Percentiles rank a stretch among this genome's conserved stretches.
Conservation (phyloP, 2,888 invertebrate genomes). For the Aelia acuminata region DNA sequence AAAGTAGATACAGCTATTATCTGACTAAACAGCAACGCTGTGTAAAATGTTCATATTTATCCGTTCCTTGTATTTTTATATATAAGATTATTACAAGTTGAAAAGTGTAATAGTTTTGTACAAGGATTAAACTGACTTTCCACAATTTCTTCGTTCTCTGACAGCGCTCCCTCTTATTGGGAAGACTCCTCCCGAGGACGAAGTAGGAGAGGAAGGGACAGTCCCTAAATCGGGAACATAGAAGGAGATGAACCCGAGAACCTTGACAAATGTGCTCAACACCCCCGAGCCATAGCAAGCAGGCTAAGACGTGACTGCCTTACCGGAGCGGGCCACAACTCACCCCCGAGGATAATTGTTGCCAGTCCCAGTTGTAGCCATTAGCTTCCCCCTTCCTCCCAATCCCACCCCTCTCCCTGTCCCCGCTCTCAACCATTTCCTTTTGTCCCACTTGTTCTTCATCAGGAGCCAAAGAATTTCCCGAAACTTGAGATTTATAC, state of each 20-base stretch:
- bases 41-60: no score
- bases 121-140: no score
- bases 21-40: no score
- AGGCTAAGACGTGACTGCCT: slow-evolving; percentile 2
- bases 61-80: no score
- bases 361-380: background rate
- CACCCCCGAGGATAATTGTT: slow-evolving; percentile 34
- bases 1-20: no score
- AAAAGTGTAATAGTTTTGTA: no score
- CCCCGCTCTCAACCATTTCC: background rate
- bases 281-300: slow-evolving; percentile 30
- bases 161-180: background rate
- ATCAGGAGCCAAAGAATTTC: background rate
- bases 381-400: background rate
- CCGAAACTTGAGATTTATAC: background rate
- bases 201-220: background rate
- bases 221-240: slow-evolving; percentile 13
- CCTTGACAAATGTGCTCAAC: slow-evolving; percentile 48
- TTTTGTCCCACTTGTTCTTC: background rate
- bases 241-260: slow-evolving; percentile 37
- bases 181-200: background rate
- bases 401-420: background rate
- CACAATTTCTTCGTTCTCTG: no score
- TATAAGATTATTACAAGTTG: no score
- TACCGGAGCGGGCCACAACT: slow-evolving; percentile 14